phyloP scores from a whole-genome alignment of 1,140 invertebrate species.

The Steinernema khuongi region DNA sequence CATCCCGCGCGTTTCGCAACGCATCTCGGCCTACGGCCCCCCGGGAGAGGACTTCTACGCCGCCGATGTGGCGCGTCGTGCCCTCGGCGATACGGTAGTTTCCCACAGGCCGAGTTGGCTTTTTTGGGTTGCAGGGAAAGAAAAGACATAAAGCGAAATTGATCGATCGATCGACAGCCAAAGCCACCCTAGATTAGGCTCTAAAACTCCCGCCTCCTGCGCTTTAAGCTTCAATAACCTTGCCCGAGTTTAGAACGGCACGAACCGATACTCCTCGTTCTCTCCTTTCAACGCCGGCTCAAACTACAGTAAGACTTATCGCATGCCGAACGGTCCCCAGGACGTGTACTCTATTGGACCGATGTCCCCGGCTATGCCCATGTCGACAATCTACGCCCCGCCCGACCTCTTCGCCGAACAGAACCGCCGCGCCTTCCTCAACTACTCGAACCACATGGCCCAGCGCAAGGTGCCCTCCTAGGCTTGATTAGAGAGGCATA shows the following conservation, averaged over 20 bases:
- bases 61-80: background rate
- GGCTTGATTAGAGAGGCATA: no score
- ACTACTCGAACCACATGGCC: background rate
- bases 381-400: background rate
- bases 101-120: background rate
- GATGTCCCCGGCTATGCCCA: background rate
- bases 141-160: no score
- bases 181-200: no score
- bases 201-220: background rate
- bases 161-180: no score
- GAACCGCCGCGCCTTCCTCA: background rate
- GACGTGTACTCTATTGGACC: background rate
- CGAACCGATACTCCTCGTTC: constrained; percentile 9
- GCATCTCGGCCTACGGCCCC: background rate
- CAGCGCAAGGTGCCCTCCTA: background rate
- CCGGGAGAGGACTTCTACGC: background rate
- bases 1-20: background rate
- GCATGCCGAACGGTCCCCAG: background rate
- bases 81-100: background rate
- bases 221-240: no score
- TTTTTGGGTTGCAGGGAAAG: background rate
- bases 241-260: no score
- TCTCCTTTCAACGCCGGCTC: background rate
- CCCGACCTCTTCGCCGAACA: background rate
- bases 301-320: background rate